A percentile compares a stretch with the other conserved stretches of the same genome.
These are phyloP conservation scores for Chesias legatella DNA, from an alignment of 2,888 invertebrate genomes.

Conservation along the genomic window DNA sequence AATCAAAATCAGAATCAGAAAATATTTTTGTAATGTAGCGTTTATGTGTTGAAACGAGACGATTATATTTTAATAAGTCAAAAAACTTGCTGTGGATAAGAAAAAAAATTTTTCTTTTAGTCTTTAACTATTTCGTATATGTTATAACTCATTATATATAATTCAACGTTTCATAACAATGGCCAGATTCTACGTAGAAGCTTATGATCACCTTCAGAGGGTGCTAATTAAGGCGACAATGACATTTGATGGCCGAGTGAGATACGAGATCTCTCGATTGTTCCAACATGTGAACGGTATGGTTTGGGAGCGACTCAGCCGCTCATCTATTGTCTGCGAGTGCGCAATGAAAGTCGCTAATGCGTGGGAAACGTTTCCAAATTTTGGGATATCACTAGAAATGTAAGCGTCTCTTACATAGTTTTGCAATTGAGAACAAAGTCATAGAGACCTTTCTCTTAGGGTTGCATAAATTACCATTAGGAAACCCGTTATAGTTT, in stretches of 20 bases:
- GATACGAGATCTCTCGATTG: constrained; percentile 69
- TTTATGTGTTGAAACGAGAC: too few species aligned
- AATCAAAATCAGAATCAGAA: too few species aligned
- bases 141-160: background rate
- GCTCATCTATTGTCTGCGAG: constrained; percentile 38
- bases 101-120: constrained; percentile 2
- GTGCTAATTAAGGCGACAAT: constrained; percentile 57
- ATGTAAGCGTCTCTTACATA: constrained; percentile 3
- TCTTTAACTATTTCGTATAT: constrained; percentile 12
- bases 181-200: constrained; percentile 13
- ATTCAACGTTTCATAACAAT: constrained; percentile 6
- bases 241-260: constrained; percentile 62
- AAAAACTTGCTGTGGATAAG: constrained; percentile 1
- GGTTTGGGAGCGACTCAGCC: constrained; percentile 36
- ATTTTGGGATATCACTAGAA: constrained; percentile 8
- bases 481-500: too few species aligned
- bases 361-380: constrained; percentile 34
- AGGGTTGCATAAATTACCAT: too few species aligned
- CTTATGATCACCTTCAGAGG: constrained; percentile 19
- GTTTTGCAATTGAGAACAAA: constrained; percentile 3
- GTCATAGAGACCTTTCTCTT: constrained; percentile 8
- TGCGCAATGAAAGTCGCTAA: constrained; percentile 46
- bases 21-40: too few species aligned
- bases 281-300: constrained; percentile 50
- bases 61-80: background rate